Evolutionary conservation across 35 echinoderm and acorn worm species (phyloP).

Genomic region (Hemicentrotus pulcherrimus): DNA sequence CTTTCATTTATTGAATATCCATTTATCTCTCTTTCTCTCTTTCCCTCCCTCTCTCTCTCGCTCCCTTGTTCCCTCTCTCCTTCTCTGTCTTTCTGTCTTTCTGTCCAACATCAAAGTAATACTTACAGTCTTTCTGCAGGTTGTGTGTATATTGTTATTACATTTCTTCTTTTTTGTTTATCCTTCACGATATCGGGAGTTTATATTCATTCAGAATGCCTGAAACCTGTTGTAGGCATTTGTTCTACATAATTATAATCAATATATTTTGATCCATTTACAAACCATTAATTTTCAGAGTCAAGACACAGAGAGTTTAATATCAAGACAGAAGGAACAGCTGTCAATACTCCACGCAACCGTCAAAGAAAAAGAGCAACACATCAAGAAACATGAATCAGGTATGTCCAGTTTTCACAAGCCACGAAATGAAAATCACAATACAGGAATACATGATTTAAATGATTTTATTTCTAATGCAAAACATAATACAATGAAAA

Average conservation of each 20-base stretch:
- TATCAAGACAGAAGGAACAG: conserved; percentile 44
- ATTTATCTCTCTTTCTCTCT: not conserved
- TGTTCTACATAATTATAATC: not conserved
- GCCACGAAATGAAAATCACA: too few species aligned
- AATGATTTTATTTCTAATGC: too few species aligned
- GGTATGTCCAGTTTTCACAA: conserved; percentile 8
- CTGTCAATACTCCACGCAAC: conserved; percentile 29
- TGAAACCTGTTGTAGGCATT: not conserved
- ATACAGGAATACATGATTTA: too few species aligned
- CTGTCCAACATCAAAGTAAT: too few species aligned
- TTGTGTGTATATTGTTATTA: not conserved
- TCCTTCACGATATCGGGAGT: not conserved
- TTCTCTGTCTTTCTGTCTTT: not conserved
- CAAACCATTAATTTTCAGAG: not conserved
- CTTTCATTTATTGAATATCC: too few species aligned
- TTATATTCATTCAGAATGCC: not conserved
- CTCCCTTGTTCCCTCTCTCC: too few species aligned
- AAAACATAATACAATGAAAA: too few species aligned
- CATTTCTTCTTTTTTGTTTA: not conserved
- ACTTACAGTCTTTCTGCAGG: not conserved
- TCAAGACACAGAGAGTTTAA: conserved; percentile 33
- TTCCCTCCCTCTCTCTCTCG: too few species aligned
- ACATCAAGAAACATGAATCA: conserved; percentile 42
- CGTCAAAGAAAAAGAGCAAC: conserved; percentile 41
- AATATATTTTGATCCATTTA: too few species aligned